These are phyloP conservation scores for Dusona sp. DNA, from an alignment of 2,888 invertebrate genomes.

Conservation along the genomic window DNA sequence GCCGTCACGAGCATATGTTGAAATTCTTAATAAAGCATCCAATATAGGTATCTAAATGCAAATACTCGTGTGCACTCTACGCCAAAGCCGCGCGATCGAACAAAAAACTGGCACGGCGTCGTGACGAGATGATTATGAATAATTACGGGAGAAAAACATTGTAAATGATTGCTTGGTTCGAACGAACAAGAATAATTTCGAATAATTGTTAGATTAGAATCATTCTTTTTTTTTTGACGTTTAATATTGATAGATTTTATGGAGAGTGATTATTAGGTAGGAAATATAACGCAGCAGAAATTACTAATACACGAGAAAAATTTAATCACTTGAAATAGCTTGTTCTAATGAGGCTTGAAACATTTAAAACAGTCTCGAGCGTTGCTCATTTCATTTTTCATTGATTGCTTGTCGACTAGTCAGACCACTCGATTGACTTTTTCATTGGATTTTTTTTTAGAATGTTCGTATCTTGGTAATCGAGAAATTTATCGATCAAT, in stretches of 20 bases:
- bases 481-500: slow-evolving; percentile 8
- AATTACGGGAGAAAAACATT: background rate
- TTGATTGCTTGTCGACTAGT: background rate
- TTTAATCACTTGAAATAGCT: background rate
- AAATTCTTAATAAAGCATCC: slow-evolving; percentile 76
- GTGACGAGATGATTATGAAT: slow-evolving; percentile 28
- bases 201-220: background rate
- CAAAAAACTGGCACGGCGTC: slow-evolving; percentile 1
- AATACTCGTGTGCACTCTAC: slow-evolving; percentile 8
- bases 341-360: background rate
- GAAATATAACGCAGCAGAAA: background rate
- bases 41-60: slow-evolving; percentile 46
- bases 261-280: background rate
- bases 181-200: slow-evolving; percentile 14
- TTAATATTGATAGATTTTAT: background rate
- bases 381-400: background rate
- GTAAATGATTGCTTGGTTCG: background rate
- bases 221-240: slow-evolving; percentile 3
- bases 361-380: background rate
- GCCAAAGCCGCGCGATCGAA: background rate
- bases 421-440: background rate
- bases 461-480: background rate
- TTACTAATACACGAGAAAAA: background rate
- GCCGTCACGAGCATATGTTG: slow-evolving; percentile 81
- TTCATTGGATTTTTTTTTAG: background rate